phyloP scores from a whole-genome alignment of 2,113 vertebrate species.

The Sinosuthora webbiana region DNA sequence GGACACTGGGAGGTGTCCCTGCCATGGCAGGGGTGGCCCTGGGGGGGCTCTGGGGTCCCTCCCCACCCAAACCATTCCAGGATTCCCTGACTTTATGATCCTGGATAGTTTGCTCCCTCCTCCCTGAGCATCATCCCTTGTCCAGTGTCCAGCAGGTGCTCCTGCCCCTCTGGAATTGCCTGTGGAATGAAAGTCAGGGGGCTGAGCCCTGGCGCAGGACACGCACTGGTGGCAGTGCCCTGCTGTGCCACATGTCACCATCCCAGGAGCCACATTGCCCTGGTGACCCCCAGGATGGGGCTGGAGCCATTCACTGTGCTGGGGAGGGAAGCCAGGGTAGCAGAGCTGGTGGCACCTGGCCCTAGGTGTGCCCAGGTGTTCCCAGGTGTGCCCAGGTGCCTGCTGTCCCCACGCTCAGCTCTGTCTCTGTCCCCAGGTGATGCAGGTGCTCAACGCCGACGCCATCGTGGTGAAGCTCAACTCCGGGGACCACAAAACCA shows the following conservation, averaged over 20 bases:
- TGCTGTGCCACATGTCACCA: fast-evolving
- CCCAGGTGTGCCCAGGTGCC: background rate
- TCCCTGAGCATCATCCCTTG: fast-evolving
- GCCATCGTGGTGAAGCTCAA: background rate
- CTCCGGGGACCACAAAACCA: background rate
- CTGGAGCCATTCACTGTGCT: too few relatives aligned
- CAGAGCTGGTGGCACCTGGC: background rate
- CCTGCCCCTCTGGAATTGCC: background rate
- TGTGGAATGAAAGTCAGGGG: background rate
- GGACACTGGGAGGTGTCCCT: background rate
- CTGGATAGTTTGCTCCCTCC: background rate
- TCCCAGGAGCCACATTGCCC: fast-evolving
- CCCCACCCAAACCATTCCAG: background rate
- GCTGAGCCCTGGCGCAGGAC: background rate
- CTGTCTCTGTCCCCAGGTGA: background rate
- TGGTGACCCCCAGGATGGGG: background rate
- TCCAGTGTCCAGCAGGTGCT: fast-evolving
- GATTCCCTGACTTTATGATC: background rate
- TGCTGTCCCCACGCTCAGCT: background rate
- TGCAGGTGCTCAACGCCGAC: background rate
- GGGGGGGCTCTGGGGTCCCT: too few relatives aligned
- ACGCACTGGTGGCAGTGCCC: fast-evolving
- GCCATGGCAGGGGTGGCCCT: too few relatives aligned
- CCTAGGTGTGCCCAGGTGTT: background rate
- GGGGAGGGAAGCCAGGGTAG: background rate